Base-by-base conservation (phyloP, 2,113 vertebrate species). In the Ammospiza caudacuta region DNA sequence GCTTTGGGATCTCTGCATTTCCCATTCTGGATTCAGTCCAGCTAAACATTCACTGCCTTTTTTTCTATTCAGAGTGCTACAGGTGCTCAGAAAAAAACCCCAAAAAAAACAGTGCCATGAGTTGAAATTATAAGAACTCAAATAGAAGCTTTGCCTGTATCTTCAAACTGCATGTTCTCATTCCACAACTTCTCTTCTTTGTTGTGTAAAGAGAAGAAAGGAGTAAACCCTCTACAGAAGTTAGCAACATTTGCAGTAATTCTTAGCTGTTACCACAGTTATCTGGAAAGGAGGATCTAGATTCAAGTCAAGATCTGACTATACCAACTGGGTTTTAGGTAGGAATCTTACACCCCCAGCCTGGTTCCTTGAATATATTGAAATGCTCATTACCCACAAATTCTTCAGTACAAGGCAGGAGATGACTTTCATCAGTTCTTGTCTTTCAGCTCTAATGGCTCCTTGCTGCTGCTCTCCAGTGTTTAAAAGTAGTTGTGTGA, bases 71-170 rank as follows among this genome's bases (percentile, higher is more conserved):
- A 55, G 87, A 91, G 84, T 93, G 86, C 73, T 95, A 68, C 52
- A 90, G 84, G 75, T 97, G 90, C 81, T 75, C 90, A 90, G 85
- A 73, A 82, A 84, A 83, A 67, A 66, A 33, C 1, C 24, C 12
- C 31, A 20, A 15, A 25, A 35, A 61, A n/a, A 57, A 57, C 22
- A 82, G 94, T 97, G 97, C 97, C 96, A 97, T 95, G 94, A 92
- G n/a, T 64, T 91, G 73, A 84, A 94, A 91, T 82, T 70, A 24
- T 22, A 83, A 68, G 51, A 96, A 55, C 70, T 83, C 39, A 54
- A 75, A 62, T 25, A 72, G 73, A 39, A 67, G 44, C 55, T 92
- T 84, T 92, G 66, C 69, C 70, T 96, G 41, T 63, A 87, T 90
- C 73, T 82, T 95, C 22, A 82, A 91, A 84, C 62, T 70, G 43